These are phyloP conservation scores for Epirrhoe alternata DNA, from an alignment of 2,888 invertebrate species.

Conservation along the genomic window DNA sequence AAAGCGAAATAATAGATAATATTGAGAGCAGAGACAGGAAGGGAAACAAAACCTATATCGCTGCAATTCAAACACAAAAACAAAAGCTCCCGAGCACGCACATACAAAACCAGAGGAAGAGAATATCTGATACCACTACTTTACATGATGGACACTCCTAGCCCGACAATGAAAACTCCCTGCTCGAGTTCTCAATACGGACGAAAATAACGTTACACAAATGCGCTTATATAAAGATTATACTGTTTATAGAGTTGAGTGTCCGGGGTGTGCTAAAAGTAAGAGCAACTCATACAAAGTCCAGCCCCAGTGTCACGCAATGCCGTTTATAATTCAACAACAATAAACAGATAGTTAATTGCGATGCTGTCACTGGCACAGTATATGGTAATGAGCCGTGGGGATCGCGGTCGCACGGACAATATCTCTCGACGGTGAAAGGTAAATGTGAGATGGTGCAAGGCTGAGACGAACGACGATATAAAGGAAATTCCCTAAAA, in stretches of 20 bases:
- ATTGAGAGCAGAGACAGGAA: neutral
- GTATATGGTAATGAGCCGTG: slow-evolving; percentile 84
- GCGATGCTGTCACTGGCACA: slow-evolving; percentile 83
- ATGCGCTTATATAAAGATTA: no score
- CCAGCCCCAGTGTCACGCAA: slow-evolving; percentile 62
- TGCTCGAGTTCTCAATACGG: no score
- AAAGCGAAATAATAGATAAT: neutral
- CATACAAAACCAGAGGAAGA: slow-evolving; percentile 23
- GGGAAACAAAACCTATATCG: neutral
- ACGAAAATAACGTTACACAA: no score
- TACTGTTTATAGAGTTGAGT: no score
- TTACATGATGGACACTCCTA: no score
- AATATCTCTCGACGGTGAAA: slow-evolving; percentile 84
- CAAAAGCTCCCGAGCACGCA: slow-evolving; percentile 51
- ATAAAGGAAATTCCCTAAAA: no score
- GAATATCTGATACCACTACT: no score
- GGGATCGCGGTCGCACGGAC: slow-evolving; percentile 82
- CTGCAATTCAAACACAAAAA: slow-evolving; percentile 28
- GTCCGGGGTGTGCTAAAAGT: slow-evolving; percentile 24
- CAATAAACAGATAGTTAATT: slow-evolving; percentile 85
- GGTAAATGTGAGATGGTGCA: slow-evolving; percentile 67
- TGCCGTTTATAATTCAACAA: slow-evolving; percentile 83
- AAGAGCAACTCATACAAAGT: slow-evolving; percentile 30
- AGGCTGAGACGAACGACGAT: slow-evolving; percentile 34
- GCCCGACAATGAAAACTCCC: no score